Evolutionary conservation across 2,888 invertebrate species (phyloP), one percentile per base, ranked within the genome.

Genomic region (Caenorhabditis sp.): DNA sequence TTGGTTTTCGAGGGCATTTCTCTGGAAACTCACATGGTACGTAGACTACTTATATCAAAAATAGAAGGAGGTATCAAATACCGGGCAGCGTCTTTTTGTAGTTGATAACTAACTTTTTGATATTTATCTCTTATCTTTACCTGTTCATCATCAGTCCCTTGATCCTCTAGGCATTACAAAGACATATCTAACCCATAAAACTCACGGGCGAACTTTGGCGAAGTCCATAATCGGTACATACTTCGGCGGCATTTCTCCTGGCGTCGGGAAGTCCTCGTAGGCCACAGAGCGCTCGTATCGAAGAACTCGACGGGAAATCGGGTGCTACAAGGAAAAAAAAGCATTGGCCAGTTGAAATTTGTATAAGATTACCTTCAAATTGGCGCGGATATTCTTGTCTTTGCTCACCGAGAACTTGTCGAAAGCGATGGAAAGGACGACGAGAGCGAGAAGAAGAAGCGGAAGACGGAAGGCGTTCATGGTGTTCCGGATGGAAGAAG

Each of bases 161-260:
- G n/a, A n/a, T n/a, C n/a, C n/a, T n/a, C n/a, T n/a, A n/a, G n/a
- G n/a, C n/a, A n/a, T n/a, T n/a, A n/a, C n/a, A n/a, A n/a, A n/a
- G n/a, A n/a, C 32, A 32, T 9, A 32, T 9, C 9, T 32, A 9
- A 4, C 4, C 9, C 32, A n/a, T 32, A 18, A 26, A 58, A 81
- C 81, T 65, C 56, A 81, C 81, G 81, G 76, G 67, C 76, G 9
- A 28, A 81, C 71, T 77, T 81, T 81, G 28, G 70, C 81, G n/a
- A 81, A 81, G 60, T 81, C 81, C 65, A 81, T 68, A 11, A 56
- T 67, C 18, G 81, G 81, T n/a, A 69, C 68, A 37, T 67, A 81
- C 37, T 65, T 69, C n/a, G 72, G 67, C 15, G 69, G 35, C 65
- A 79, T 71, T 22, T 81, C 81, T 47, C 56, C 65, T 13, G 81